Percentiles rank a stretch among this genome's conserved stretches.
These are phyloP conservation scores for Microdon myrmicae DNA, from an alignment of 2,888 invertebrate species.

Conservation along the genomic window DNA sequence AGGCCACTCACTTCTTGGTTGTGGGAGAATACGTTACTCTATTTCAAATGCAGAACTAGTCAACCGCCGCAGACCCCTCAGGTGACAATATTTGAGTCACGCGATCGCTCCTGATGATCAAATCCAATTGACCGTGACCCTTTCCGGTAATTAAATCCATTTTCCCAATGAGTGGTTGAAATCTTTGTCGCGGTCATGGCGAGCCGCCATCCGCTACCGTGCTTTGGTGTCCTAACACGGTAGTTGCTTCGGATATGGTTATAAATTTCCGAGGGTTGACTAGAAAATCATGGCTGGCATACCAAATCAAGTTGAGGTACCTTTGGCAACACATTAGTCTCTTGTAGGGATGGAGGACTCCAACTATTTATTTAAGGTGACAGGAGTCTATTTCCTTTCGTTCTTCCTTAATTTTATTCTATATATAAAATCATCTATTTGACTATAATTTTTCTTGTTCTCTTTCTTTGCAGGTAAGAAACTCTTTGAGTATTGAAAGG, in stretches of 20 bases:
- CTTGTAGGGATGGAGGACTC: slow-evolving; percentile 28
- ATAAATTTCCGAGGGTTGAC: slow-evolving; percentile 43
- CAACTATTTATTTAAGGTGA: slow-evolving; percentile 23
- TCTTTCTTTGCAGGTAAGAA: no score
- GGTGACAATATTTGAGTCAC: slow-evolving; percentile 42
- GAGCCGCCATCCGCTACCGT: slow-evolving; percentile 35
- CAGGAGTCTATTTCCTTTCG: slow-evolving; percentile 6
- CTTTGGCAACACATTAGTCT: no score
- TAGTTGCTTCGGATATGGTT: slow-evolving; percentile 31
- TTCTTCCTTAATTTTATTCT: neutral
- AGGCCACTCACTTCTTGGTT: no score
- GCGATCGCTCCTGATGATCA: slow-evolving; percentile 18
- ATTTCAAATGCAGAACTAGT: slow-evolving; percentile 41
- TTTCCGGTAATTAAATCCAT: slow-evolving; percentile 37
- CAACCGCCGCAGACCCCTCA: slow-evolving; percentile 22
- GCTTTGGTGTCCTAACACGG: slow-evolving; percentile 18
- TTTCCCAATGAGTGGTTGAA: slow-evolving; percentile 11
- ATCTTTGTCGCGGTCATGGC: slow-evolving; percentile 33
- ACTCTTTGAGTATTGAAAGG: no score
- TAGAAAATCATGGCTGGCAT: slow-evolving; percentile 34
- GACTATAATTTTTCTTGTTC: no score
- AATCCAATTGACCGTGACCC: slow-evolving; percentile 42
- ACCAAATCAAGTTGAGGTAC: slow-evolving; percentile 23
- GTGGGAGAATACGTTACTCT: slow-evolving; percentile 42
- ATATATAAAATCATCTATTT: no score